Conservation (phyloP, 30 jellyfish, hydroid and myxozoan genomes). For the Aurelia aurita complex sp. Pacific region DNA sequence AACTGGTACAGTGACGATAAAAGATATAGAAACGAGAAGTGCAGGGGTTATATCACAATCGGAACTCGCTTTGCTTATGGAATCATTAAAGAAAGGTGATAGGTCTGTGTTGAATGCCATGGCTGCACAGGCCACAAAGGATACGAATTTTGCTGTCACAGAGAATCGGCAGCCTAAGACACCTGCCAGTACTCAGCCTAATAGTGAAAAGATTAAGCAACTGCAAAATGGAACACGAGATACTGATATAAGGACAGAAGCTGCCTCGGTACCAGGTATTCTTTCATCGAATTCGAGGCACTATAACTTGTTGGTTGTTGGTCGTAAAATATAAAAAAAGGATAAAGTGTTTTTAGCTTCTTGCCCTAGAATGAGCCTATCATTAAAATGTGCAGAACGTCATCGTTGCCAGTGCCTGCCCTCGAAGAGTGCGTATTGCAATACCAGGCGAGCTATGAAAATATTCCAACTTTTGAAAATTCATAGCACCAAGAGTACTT, state of each 20-base stretch:
- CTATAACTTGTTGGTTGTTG: no score
- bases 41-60: slow-evolving; percentile 54
- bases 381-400: no score
- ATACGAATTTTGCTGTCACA: neutral
- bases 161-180: neutral
- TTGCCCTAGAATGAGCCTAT: no score
- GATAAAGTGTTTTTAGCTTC: no score
- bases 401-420: no score
- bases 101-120: slow-evolving; percentile 5
- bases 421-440: no score
- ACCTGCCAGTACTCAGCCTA: neutral
- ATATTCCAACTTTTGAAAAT: no score
- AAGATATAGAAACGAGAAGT: neutral
- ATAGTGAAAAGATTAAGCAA: neutral
- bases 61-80: slow-evolving; percentile 24
- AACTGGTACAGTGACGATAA: neutral
- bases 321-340: no score
- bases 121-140: neutral
- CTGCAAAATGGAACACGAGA: no score
- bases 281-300: neutral
- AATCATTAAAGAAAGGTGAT: slow-evolving; percentile 35
- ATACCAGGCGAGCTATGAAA: no score
- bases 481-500: no score
- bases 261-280: slow-evolving; percentile 32
- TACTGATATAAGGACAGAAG: neutral